Percentiles rank a stretch among this genome's conserved stretches.
Conservation (phyloP, 2,888 invertebrate species). For the Hartigia nigra region DNA sequence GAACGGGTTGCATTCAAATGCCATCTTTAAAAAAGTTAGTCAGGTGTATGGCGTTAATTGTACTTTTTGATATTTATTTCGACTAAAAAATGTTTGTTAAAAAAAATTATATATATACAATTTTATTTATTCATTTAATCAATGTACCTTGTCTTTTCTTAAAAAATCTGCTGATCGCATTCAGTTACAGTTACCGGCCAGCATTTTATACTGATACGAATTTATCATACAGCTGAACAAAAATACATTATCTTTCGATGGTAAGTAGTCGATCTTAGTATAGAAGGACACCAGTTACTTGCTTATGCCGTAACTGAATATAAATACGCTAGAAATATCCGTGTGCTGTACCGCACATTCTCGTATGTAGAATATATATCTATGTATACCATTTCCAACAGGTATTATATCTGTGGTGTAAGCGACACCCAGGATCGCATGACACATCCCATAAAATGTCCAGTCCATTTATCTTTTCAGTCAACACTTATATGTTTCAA, state of each 20-base stretch:
- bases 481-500: no score
- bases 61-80: neutral
- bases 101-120: neutral
- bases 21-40: neutral
- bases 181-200: neutral
- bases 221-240: neutral
- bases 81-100: neutral
- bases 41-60: neutral
- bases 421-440: no score
- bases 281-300: neutral
- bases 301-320: no score
- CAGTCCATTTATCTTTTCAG: no score
- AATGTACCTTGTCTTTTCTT: neutral
- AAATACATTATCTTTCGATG: neutral
- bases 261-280: neutral
- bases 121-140: neutral
- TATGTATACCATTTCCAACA: no score
- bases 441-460: no score
- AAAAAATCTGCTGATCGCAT: neutral
- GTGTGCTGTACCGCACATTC: no score
- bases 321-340: no score
- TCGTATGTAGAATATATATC: no score
- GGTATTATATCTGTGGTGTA: no score
- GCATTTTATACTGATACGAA: neutral
- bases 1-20: neutral